Base-by-base conservation (phyloP, 1,140 invertebrate species). In the Ceratina calcarata region DNA sequence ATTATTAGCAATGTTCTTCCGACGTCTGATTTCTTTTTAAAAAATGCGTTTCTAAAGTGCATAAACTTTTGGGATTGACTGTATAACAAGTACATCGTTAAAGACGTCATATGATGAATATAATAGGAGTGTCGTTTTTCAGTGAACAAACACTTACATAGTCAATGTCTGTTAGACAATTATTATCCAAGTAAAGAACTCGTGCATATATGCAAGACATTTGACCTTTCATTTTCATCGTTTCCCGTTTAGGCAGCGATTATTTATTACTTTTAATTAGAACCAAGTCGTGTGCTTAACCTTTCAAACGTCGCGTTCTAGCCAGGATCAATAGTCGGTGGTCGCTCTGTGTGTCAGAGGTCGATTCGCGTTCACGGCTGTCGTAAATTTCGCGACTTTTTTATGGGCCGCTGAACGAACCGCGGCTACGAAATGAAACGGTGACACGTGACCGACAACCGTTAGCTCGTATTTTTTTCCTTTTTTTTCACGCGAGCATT, bases 361-460 rank as follows among this genome's bases (percentile, higher is more conserved):
- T 73, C 60, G 37, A 45, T 24, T 24, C 57, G 69, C 32, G 69
- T n/a, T 45, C 37, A 45, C 37, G 37, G 37, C 6, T 61, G 57
- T 18, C 32, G 57, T 72, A 72, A 72, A 73, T 62, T 73, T 51
- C n/a, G 20, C 15, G 70, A 72, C 20, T 45, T 53, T n/a, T 45
- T 60, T 45, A 60, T 10, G 55, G 55, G n/a, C 27, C 27, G n/a
- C 18, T 16, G 27, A 10, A 45, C 55, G 37, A 45, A 10, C 37
- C 37, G 18, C n/a, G 55, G 32, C 6, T n/a, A 51, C 53, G 27
- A 37, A 58, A 58, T 16, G 68, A 58, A 71, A 71, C 55, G 32
- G 57, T 22, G 32, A 60, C 37, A n/a, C 64, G 64, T 66, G 64
- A 51, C 32, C 51, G n/a, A 71, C n/a, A 32, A 37, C 18, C 55